These are phyloP conservation scores for Ariopsis seemanni DNA, from an alignment of 2,113 vertebrate genomes.

Conservation along the genomic window DNA sequence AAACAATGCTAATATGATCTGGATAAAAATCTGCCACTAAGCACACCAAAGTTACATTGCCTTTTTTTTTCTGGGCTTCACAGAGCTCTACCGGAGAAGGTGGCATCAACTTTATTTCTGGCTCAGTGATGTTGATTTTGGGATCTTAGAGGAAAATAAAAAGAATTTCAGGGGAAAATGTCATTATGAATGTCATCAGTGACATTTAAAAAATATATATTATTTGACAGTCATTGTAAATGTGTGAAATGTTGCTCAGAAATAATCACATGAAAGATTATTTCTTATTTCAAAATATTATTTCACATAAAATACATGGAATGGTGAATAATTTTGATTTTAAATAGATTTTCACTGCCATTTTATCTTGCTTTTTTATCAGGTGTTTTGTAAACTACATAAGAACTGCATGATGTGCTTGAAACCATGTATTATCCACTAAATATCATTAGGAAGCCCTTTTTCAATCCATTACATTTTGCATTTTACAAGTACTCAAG, in stretches of 20 bases:
- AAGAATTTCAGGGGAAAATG: background rate
- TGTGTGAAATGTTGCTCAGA: too few species aligned
- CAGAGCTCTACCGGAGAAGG: constrained; percentile 74
- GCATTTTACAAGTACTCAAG: background rate
- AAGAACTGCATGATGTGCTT: background rate
- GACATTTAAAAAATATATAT: background rate
- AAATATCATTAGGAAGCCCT: background rate
- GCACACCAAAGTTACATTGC: constrained; percentile 81
- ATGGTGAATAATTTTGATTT: background rate
- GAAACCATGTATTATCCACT: too few species aligned
- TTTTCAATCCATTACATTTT: background rate
- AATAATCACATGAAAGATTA: background rate
- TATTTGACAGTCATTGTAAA: too few species aligned
- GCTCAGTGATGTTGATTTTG: accelerated
- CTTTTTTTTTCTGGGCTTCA: accelerated
- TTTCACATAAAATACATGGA: background rate
- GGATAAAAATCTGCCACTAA: constrained; percentile 82
- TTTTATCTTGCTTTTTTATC: background rate
- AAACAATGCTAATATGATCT: constrained; percentile 79
- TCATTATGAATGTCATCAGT: background rate
- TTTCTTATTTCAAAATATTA: background rate
- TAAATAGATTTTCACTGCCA: background rate
- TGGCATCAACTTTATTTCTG: constrained; percentile 69
- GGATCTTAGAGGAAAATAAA: constrained; percentile 17
- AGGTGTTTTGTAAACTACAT: background rate